phyloP scores from a whole-genome alignment of 2,888 invertebrate genomes.

The Rotaria sp. region DNA sequence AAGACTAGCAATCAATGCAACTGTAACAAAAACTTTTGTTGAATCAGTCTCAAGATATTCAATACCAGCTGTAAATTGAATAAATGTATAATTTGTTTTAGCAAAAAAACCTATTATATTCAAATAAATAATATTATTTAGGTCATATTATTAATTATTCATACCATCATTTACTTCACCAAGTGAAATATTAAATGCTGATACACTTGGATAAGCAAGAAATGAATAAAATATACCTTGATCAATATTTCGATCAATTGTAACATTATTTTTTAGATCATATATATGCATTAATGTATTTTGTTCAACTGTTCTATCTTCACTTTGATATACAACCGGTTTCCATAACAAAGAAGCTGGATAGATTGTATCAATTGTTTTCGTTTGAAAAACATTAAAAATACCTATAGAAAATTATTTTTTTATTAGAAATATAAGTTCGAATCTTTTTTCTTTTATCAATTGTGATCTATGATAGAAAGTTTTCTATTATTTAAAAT shows the following conservation, averaged over 20 bases:
- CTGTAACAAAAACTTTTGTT: background rate
- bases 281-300: conserved; percentile 12
- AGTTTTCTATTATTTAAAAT: too few relatives aligned
- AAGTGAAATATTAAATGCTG: background rate
- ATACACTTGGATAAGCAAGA: too few relatives aligned
- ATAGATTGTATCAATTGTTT: background rate
- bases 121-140: background rate
- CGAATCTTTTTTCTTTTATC: too few relatives aligned
- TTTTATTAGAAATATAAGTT: too few relatives aligned
- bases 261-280: background rate
- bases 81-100: conserved; percentile 15
- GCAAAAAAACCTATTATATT: background rate
- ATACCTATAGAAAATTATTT: background rate
- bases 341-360: background rate
- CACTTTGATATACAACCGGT: conserved; percentile 11
- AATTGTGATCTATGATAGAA: too few relatives aligned
- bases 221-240: background rate
- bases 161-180: background rate
- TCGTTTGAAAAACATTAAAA: background rate
- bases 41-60: background rate
- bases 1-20: background rate
- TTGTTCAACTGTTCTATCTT: background rate
- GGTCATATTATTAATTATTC: too few relatives aligned
- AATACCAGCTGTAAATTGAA: conserved; percentile 17
- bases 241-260: background rate